Evolutionary conservation across 2,113 vertebrate species (phyloP).

Genomic region (Cygnus buccinator): DNA sequence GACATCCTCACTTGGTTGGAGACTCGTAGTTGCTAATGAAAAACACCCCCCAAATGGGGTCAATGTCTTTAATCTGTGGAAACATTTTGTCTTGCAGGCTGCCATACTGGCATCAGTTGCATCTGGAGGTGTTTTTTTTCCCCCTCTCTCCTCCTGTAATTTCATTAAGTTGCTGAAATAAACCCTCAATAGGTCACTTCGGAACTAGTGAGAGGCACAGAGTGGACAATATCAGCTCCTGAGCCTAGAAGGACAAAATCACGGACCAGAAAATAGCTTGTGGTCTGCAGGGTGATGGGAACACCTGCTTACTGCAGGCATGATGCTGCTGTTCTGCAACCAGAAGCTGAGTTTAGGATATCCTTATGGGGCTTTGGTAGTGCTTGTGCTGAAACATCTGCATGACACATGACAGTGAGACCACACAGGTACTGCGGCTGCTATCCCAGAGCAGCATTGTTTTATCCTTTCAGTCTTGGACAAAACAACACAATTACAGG

Average conservation of each 20-base stretch:
- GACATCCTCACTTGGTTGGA: background rate
- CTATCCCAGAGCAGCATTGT: background rate
- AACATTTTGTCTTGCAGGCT: background rate
- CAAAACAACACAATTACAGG: slow-evolving; percentile 29
- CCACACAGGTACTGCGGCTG: slow-evolving; percentile 1
- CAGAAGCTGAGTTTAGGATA: background rate
- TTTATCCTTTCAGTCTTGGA: slow-evolving; percentile 43
- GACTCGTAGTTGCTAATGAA: background rate
- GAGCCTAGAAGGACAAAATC: background rate
- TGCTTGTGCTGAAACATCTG: background rate
- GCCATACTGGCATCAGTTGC: background rate
- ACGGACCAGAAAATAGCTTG: background rate
- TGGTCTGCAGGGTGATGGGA: background rate
- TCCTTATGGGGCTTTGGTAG: background rate
- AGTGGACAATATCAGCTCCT: background rate
- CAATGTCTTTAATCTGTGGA: background rate
- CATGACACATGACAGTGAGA: background rate
- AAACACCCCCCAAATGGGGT: background rate
- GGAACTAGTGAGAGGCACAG: background rate
- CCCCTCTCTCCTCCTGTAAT: background rate
- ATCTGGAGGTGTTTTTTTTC: background rate
- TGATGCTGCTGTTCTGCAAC: background rate
- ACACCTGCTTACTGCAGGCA: fast-evolving
- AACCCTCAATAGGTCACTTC: background rate
- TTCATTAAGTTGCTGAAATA: background rate